Base-by-base conservation (phyloP, 2,113 vertebrate genomes). In the Ameiurus melas region DNA sequence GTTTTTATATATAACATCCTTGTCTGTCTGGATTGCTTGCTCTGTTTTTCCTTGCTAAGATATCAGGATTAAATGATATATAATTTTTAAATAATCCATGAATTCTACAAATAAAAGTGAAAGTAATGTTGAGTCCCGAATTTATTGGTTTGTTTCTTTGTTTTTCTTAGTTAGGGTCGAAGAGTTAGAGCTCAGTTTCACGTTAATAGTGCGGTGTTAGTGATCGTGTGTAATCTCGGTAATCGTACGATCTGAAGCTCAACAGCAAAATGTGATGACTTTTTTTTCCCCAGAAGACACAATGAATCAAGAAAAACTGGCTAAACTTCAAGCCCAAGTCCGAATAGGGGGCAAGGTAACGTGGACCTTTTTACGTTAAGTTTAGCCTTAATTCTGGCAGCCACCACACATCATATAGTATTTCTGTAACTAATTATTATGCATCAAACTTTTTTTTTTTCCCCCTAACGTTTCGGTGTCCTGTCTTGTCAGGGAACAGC, bases 291-390 rank as follows among this genome's bases (percentile, higher is more conserved):
- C 60, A 95, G 93, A 89, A 92, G 64, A 90, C 91, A 97, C 86
- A 88, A 99, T 99, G 98, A 99, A 99, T 95, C 98, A 98, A 94
- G 98, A 99, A 95, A 99, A 99, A 89, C 95, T 99, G 84, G 98
- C 98, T 92, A 99, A 99, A 95, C 97, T 99, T 93, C 98, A 99
- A 91, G 98, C 98, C 1, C 97, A 99, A 93, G 98, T 99, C 95
- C 98, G 98, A 95, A 99, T 99, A 99, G 98, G 98, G 92, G 98
- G 98, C 95, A 99, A 99, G 98, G 98, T 99, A 84, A 89, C 60
- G 58, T 16, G 9, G 22, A 64, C n/a, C 51, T 62, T 47, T 58
- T n/a, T 81, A 12, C 22, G 14, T 58, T 62, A 51, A 83, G 60
- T 10, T 39, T 39, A 57, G 5, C 20, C 27, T 53, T 47, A 53